Conservation (phyloP, 2,113 vertebrate species). For the Mionectes macconnelli region DNA sequence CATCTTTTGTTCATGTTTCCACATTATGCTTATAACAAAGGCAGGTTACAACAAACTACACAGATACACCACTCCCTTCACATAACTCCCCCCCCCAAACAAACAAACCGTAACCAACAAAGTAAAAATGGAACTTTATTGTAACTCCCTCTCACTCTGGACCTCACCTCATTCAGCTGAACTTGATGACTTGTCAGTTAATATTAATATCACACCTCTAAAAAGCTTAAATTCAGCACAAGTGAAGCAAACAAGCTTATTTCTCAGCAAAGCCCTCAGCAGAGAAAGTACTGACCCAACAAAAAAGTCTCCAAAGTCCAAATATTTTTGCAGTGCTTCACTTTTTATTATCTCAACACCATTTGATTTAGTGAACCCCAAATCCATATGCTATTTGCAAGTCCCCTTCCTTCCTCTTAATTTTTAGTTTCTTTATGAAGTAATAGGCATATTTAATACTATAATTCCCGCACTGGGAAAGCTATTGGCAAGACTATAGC, state of each 20-base stretch:
- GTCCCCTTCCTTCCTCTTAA: neutral
- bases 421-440: neutral
- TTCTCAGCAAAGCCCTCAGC: neutral
- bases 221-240: neutral
- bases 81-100: neutral
- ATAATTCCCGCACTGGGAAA: neutral
- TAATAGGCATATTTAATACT: neutral
- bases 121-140: neutral
- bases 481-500: neutral
- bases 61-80: neutral
- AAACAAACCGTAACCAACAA: too few relatives aligned
- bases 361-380: neutral
- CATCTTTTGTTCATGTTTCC: neutral
- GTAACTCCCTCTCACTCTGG: neutral
- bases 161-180: neutral
- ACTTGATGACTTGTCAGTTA: neutral
- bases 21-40: neutral
- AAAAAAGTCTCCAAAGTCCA: neutral
- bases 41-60: neutral
- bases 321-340: neutral
- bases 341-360: neutral
- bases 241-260: neutral
- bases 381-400: neutral
- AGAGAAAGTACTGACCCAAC: neutral
- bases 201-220: neutral